Evolutionary conservation across 2,888 invertebrate genomes (phyloP).

Genomic region (Abscondita cerata): DNA sequence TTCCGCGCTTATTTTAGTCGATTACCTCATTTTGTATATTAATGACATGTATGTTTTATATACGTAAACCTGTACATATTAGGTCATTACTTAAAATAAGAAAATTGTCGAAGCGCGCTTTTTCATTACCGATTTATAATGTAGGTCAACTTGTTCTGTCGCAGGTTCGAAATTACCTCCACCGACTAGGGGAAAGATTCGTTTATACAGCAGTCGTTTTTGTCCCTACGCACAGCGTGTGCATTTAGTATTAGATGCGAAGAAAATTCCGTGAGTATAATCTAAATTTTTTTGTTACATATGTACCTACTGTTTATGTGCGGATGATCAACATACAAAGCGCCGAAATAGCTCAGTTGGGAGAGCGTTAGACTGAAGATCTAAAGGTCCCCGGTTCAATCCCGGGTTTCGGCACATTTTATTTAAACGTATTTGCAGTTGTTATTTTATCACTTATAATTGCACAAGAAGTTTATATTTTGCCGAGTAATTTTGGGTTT

Average conservation of each 20-base stretch:
- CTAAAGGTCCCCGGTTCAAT: slow-evolving; percentile 79
- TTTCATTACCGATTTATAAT: not conserved
- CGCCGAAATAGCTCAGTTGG: slow-evolving; percentile 82
- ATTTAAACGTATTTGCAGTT: no score
- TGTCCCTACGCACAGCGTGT: slow-evolving; percentile 84
- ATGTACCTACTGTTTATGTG: no score
- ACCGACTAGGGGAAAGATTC: slow-evolving; percentile 66
- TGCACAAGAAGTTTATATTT: no score
- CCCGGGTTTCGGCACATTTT: slow-evolving; percentile 71
- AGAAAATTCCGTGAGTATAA: slow-evolving; percentile 69
- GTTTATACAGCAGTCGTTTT: slow-evolving; percentile 84
- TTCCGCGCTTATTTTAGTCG: slow-evolving; percentile 30
- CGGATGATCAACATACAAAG: no score
- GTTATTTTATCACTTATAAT: no score
- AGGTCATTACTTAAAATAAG: not conserved
- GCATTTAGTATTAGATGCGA: slow-evolving; percentile 78
- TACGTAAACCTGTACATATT: not conserved
- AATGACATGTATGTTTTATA: no score
- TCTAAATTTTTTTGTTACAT: slow-evolving; percentile 15
- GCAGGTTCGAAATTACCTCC: slow-evolving; percentile 71
- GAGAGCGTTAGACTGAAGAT: slow-evolving; percentile 82
- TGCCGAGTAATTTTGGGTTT: no score
- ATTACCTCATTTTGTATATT: slow-evolving; percentile 32
- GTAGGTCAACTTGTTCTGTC: slow-evolving; percentile 29
- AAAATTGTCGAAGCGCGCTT: not conserved